Percentiles rank a stretch among this genome's conserved stretches.
Evolutionary conservation across 2,113 vertebrate species (phyloP).

Genomic region (Gavialis gangeticus): DNA sequence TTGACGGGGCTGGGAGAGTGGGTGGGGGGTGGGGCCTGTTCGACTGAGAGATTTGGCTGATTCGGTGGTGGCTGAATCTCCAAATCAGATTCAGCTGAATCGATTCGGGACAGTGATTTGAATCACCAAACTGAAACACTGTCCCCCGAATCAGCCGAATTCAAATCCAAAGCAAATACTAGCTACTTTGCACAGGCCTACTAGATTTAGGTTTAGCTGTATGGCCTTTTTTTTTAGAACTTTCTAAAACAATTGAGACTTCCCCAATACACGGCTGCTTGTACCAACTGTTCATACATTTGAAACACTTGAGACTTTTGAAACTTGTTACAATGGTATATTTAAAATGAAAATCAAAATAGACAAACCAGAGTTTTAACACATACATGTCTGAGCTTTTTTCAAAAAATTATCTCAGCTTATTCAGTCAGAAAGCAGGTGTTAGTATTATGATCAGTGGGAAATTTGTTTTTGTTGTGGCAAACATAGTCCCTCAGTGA

Average conservation of each 20-base stretch:
- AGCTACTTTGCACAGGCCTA: too few species aligned
- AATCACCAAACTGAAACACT: too few species aligned
- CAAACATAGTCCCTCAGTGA: background rate
- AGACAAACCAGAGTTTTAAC: background rate
- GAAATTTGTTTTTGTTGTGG: background rate
- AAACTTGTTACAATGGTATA: background rate
- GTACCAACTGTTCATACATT: background rate
- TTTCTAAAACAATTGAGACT: background rate
- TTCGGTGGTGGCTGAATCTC: too few species aligned
- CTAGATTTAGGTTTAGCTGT: background rate
- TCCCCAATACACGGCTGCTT: background rate
- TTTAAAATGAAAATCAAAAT: background rate
- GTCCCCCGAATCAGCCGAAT: too few species aligned
- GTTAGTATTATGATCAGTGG: background rate
- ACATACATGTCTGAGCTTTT: background rate
- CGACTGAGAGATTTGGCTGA: too few species aligned
- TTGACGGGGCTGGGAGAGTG: too few species aligned
- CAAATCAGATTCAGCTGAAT: too few species aligned
- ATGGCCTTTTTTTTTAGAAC: background rate
- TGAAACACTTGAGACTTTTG: background rate
- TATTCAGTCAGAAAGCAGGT: background rate
- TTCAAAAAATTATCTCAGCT: background rate
- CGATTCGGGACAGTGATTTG: too few species aligned
- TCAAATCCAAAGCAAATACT: too few species aligned
- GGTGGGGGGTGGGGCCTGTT: too few species aligned